Base-by-base conservation (phyloP, 2,797 vertebrate genomes). In the Tapera naevia region DNA sequence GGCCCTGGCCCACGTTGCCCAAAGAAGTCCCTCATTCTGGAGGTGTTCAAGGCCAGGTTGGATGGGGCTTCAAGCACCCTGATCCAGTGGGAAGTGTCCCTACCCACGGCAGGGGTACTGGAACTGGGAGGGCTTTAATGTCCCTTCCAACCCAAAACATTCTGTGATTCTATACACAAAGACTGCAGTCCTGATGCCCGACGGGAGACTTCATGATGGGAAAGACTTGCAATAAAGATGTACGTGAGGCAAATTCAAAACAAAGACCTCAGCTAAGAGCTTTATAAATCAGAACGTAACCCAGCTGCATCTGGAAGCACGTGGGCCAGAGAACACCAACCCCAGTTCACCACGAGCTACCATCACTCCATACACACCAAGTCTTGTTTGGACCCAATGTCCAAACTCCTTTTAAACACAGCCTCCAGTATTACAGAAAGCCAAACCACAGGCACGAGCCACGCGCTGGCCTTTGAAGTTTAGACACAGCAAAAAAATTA, bases 371-470 rank as follows among this genome's bases (percentile, higher is more conserved):
- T 4, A 25, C 23, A 23, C 25, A 32, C 11, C 46, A 7, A 46
- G 18, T 10, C 78, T 64, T 80, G 74, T 66, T 43, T 15, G 62
- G 85, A 80, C 11, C 39, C 61, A 25, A 41, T 24, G 74, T 41
- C 90, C 86, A 87, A 88, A 85, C 16, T 39, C 18, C 25, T 24
- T 41, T 46, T 60, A 11, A 5, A 61, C 18, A 28, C 43, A 95
- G 89, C 94, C 93, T 87, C 50, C 51, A 62, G 92, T 32, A 35
- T 0, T 28, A 66, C 88, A 89, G 61, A 78, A 73, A 94, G 69
- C 35, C 84, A 94, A 93, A 84, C 82, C 86, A 91, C 82, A 86
- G 66, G 69, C 88, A 75, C 72, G 80, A 89, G 81, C n/a, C 72
- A 21, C 1, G 32, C 74, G 61, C 51, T 48, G 8, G 51, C 7